A percentile compares a stretch with the other conserved stretches of the same genome.
These are phyloP conservation scores for Resseliella maxima DNA, from an alignment of 2,888 invertebrate species.

Conservation along the genomic window DNA sequence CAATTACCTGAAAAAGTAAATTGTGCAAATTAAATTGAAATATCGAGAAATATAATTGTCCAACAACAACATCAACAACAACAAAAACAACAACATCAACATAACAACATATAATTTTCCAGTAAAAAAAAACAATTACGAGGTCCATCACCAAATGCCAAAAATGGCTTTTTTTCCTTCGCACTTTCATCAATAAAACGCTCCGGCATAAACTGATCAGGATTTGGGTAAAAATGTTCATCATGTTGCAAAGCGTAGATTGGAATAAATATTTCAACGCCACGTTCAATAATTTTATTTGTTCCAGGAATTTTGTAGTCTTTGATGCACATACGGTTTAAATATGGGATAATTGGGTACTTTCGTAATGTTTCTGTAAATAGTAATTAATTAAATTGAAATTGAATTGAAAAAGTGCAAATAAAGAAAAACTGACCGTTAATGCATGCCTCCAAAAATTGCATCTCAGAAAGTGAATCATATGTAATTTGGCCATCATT, in stretches of 20 bases:
- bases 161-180: slow-evolving; percentile 60
- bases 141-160: slow-evolving; percentile 67
- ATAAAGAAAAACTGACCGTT: no score
- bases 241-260: slow-evolving; percentile 67
- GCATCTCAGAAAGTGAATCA: slow-evolving; percentile 71
- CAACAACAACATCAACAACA: no score
- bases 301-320: slow-evolving; percentile 64
- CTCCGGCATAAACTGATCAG: slow-evolving; percentile 67
- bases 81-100: no score
- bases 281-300: slow-evolving; percentile 64
- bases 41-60: no score
- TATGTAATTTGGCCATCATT: slow-evolving; percentile 69
- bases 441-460: slow-evolving; percentile 70
- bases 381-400: not conserved
- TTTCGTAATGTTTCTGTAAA: slow-evolving; percentile 66
- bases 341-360: slow-evolving; percentile 67
- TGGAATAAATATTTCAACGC: slow-evolving; percentile 65
- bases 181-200: slow-evolving; percentile 64
- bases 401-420: slow-evolving; percentile 56
- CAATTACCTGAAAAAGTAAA: slow-evolving; percentile 62
- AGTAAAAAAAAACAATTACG: no score
- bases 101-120: no score
- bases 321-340: no score
- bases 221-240: slow-evolving; percentile 66
- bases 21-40: no score